Evolutionary conservation across 2,888 invertebrate species (phyloP), one percentile per base, ranked within the genome.

Genomic region (Chloromyia formosa): DNA sequence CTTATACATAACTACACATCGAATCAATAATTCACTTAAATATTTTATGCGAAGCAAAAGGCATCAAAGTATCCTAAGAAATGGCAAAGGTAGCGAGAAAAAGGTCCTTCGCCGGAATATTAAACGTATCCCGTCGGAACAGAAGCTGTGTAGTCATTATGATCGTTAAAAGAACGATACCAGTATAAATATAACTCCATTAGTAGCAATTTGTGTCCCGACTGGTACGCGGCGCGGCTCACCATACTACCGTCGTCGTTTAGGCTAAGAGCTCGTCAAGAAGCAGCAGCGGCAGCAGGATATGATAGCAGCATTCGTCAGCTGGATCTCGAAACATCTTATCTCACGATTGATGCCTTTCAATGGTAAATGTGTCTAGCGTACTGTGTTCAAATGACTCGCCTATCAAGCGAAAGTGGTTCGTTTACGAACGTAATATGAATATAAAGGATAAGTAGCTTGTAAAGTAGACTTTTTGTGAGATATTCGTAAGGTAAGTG

Each of bases 131-230:
- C 27, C 27, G 27, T 60, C 27, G 27, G 27, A 35, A 35, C n/a
- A n/a, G 27, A 35, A 35, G 27, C 27, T 35, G 27, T 35, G 27
- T 35, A 35, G 27, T 35, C 27, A 35, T 35, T 35, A 35, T 35
- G 27, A 35, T 35, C 35, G 62, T 62, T 62, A 62, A 40, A 62
- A 40, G 40, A 27, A 62, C 16, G 62, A 40, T 62, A 12, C 49
- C 49, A n/a, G 10, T n/a, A 49, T 49, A 49, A 62, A 62, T 40
- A 62, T 40, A 62, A 40, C 62, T 40, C 62, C 62, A 62, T 62
- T 62, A 62, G 62, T 10, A 35, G 62, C 62, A 62, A 62, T 62
- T 62, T 62, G 62, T 62, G 62, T 40, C 16, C 40, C 40, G 40
- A n/a, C 27, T 62, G 62, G 5, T 62, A 61, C n/a, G n/a, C n/a